These are phyloP conservation scores for Aphyosemion australe DNA, from an alignment of 2,113 vertebrate genomes.

Conservation along the genomic window DNA sequence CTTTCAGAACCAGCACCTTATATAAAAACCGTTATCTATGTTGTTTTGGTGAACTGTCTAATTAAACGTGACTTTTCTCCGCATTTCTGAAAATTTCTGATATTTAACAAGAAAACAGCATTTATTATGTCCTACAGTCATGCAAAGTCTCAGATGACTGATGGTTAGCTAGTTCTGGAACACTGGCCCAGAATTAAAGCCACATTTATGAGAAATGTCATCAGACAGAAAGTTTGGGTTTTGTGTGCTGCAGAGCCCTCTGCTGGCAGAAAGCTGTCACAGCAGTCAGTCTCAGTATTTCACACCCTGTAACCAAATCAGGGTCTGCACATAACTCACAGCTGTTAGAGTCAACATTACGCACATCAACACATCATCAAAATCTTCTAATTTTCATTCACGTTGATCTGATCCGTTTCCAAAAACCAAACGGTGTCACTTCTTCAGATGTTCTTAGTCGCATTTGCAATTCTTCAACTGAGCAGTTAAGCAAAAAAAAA, in stretches of 20 bases:
- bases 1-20: not conserved
- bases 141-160: not conserved
- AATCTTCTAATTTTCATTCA: slow-evolving; percentile 13
- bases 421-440: not conserved
- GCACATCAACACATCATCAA: slow-evolving; percentile 10
- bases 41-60: not conserved
- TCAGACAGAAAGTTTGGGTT: not conserved
- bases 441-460: not conserved
- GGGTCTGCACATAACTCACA: slow-evolving; percentile 14
- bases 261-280: not conserved
- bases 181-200: too few species aligned
- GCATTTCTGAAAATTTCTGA: not conserved
- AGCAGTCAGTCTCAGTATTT: slow-evolving; percentile 21
- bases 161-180: too few species aligned
- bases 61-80: not conserved
- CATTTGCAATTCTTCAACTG: not conserved
- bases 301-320: slow-evolving; percentile 21
- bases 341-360: slow-evolving; percentile 3
- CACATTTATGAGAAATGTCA: not conserved
- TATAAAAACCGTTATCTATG: not conserved
- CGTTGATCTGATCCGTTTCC: not conserved
- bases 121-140: not conserved
- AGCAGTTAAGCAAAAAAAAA: not conserved
- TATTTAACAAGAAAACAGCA: not conserved
- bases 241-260: not conserved